Evolutionary conservation across 2,113 vertebrate genomes (phyloP).

Genomic region (Todiramphus chloris): DNA sequence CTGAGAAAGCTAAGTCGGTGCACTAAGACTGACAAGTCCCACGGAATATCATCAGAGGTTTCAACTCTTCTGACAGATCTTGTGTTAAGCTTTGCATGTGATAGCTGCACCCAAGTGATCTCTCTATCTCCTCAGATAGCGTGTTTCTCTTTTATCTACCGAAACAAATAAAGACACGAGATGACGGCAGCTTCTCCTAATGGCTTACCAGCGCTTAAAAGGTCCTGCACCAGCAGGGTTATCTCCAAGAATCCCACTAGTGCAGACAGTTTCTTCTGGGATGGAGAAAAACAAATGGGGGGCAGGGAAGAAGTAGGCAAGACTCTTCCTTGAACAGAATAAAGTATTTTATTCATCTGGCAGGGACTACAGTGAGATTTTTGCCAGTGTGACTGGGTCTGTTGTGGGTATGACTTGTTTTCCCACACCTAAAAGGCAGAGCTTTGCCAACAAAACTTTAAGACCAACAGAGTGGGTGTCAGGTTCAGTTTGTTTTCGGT

Average conservation of each 20-base stretch:
- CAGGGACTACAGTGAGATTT: neutral
- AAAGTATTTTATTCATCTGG: slow-evolving; percentile 28
- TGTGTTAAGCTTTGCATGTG: neutral
- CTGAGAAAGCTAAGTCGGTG: neutral
- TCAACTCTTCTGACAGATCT: neutral
- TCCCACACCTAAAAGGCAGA: slow-evolving; percentile 36
- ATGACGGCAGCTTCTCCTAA: neutral
- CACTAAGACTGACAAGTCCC: neutral
- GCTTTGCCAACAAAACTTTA: slow-evolving; percentile 51
- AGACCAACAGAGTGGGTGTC: slow-evolving; percentile 6
- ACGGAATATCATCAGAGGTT: neutral
- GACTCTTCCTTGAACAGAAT: neutral
- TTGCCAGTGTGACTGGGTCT: neutral
- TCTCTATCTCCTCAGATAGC: neutral
- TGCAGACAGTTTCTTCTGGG: neutral
- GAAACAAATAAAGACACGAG: neutral
- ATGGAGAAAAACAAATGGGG: neutral
- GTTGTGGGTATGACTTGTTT: slow-evolving; percentile 42
- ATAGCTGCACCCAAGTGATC: neutral
- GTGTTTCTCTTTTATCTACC: neutral
- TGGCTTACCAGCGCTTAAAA: neutral
- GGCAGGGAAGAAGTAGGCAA: neutral
- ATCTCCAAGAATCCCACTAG: neutral
- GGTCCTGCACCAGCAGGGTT: neutral
- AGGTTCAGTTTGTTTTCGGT: neutral